Evolutionary conservation across 1,140 invertebrate species (phyloP).

Genomic region (Rhopalosiphum padi): DNA sequence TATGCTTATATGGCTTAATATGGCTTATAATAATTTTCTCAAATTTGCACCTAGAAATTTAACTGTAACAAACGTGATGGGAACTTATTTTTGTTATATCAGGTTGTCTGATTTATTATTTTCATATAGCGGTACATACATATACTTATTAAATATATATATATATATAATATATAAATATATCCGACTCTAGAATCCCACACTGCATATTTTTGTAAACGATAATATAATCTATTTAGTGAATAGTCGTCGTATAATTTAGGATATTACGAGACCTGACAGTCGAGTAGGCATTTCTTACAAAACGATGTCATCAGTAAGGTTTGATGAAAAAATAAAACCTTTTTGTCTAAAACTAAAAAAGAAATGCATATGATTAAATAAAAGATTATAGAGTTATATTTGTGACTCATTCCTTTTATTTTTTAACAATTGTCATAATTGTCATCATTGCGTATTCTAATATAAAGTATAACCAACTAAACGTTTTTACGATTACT

Average conservation of each 20-base stretch:
- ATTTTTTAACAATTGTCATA: slow-evolving; percentile 21
- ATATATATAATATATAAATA: neutral
- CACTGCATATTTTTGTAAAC: neutral
- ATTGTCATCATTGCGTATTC: neutral
- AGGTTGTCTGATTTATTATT: neutral
- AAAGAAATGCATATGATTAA: slow-evolving; percentile 37
- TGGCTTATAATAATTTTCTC: neutral
- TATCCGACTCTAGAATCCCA: neutral
- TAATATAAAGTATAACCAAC: neutral
- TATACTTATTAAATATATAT: too few relatives aligned
- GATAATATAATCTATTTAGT: neutral
- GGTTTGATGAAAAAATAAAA: slow-evolving; percentile 43
- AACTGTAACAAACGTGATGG: neutral
- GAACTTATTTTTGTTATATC: neutral
- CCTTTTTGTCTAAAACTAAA: slow-evolving; percentile 34
- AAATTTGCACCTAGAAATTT: neutral
- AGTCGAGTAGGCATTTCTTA: neutral
- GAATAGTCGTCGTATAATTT: neutral
- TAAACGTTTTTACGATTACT: neutral
- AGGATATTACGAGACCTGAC: neutral
- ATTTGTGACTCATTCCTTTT: slow-evolving; percentile 48
- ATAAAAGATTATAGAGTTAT: slow-evolving; percentile 36
- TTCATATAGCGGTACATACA: neutral
- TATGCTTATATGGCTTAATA: neutral
- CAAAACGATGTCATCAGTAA: neutral